A percentile compares a stretch with the other conserved stretches of the same genome.
Conservation (phyloP, 2,888 invertebrate genomes). For the Cheilosia pagana region DNA sequence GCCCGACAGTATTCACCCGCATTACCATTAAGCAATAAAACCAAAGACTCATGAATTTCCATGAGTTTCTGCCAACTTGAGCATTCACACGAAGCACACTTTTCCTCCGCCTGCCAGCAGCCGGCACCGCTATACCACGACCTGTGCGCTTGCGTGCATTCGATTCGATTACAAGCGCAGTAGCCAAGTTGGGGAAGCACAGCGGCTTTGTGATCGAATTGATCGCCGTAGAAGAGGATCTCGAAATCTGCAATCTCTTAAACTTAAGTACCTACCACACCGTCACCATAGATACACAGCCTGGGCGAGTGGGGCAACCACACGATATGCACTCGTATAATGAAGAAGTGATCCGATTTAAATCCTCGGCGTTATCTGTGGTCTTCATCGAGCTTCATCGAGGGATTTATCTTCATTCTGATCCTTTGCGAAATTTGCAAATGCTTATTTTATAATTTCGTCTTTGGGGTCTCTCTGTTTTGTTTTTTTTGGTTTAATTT, state of each 20-base stretch:
- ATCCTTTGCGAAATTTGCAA: slow-evolving; percentile 74
- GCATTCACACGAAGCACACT: slow-evolving; percentile 66
- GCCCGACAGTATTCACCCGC: slow-evolving; percentile 51
- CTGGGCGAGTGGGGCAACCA: slow-evolving; percentile 18
- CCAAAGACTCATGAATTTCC: slow-evolving; percentile 48
- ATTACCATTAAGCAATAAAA: slow-evolving; percentile 47
- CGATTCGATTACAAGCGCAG: slow-evolving; percentile 68
- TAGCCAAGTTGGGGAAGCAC: slow-evolving; percentile 47
- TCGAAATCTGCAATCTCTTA: slow-evolving; percentile 58
- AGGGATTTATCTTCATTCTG: slow-evolving; percentile 75
- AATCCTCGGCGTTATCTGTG: slow-evolving; percentile 74
- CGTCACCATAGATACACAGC: slow-evolving; percentile 44
- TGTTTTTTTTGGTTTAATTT: slow-evolving; percentile 16
- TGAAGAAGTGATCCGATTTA: slow-evolving; percentile 76
- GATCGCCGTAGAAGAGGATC: slow-evolving; percentile 71
- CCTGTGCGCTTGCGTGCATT: slow-evolving; percentile 67
- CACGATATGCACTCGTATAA: slow-evolving; percentile 68
- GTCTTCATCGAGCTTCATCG: slow-evolving; percentile 75
- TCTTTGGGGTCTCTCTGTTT: slow-evolving; percentile 21
- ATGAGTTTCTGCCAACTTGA: slow-evolving; percentile 58
- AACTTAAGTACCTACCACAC: slow-evolving; percentile 67
- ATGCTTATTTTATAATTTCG: slow-evolving; percentile 65
- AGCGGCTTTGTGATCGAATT: slow-evolving; percentile 70
- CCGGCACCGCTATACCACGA: slow-evolving; percentile 42
- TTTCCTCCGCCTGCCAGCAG: slow-evolving; percentile 14